Evolutionary conservation across 2,113 vertebrate species (phyloP), one percentile per base, ranked within the genome.

Genomic region (Forbesichthys papilliferus): DNA sequence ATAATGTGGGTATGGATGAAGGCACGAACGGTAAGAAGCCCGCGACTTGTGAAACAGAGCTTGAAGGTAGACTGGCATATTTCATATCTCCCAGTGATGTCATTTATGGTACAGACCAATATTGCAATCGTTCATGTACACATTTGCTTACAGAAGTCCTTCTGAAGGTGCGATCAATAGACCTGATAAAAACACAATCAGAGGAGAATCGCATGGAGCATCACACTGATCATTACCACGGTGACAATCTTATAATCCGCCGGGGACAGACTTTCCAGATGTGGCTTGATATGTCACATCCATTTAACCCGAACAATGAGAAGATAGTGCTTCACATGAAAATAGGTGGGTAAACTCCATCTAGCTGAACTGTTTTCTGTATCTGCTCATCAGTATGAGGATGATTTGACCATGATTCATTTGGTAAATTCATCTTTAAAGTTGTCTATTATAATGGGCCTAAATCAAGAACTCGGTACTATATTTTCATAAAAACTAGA

Each of bases 241-340:
- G 83, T 0, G 71, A 92, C 0, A 71, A 90, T 3, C 81, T 92
- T 53, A 90, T 95, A 27, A 16, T 94, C 52, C 90, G 94, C 0
- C 88, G 94, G 0, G 94, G 93, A 4, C 92, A 93, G 71, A 88
- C 91, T 8, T 95, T 95, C 66, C 47, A 80, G 8, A 53, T 94
- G 5, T 73, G 84, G 36, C 67, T 95, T 5, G 75, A 80, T 3
- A 88, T 94, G 52, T 90, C 85, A 9, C 88, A 91, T 9, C 79
- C 90, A 53, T 94, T 90, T 42, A 85, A 91, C 65, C 79, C 0
- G 5, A 42, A 42, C 6, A 42, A 5, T 42, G 36, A 42, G 36
- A 42, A 42, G 7, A 42, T 42, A 1, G 4, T 8, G 5, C 36
- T 42, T 42, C 36, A 42, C 36, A 4, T 42, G 5, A 42, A 42